These are phyloP conservation scores for Labeo catla DNA, from an alignment of 2,113 vertebrate species.

Conservation along the genomic window DNA sequence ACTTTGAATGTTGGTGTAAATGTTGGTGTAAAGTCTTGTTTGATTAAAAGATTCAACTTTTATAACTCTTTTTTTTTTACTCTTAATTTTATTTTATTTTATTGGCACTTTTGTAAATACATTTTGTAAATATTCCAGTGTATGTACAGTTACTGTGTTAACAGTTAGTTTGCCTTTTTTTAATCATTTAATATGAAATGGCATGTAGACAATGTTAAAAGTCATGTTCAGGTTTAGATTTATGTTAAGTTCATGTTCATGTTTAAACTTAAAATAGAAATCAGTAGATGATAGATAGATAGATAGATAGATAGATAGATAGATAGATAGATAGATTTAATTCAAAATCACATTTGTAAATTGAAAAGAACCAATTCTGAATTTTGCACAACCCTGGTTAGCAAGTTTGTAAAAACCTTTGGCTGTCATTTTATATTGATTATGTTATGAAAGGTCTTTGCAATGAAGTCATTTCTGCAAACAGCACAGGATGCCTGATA, in stretches of 20 bases:
- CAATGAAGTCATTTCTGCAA: not conserved
- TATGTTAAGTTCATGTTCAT: no score
- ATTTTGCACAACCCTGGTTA: not conserved
- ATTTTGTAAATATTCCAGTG: not conserved
- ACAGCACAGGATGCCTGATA: not conserved
- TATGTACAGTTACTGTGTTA: not conserved
- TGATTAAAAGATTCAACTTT: no score
- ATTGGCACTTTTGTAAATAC: not conserved
- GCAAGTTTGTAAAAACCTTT: slow-evolving; percentile 7
- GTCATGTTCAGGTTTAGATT: no score
- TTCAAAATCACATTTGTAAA: not conserved
- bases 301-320: not conserved
- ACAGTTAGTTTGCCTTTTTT: not conserved
- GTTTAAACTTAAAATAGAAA: no score
- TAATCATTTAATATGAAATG: not conserved
- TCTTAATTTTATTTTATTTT: not conserved
- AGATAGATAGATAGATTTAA: not conserved
- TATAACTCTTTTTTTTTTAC: no score
- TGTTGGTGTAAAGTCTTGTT: no score
- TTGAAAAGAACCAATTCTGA: not conserved
- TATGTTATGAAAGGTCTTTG: slow-evolving; percentile 1
- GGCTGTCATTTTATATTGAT: slow-evolving; percentile 9
- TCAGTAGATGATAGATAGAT: not conserved
- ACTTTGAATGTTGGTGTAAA: no score
- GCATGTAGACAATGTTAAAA: not conserved